phyloP scores from a whole-genome alignment of 2,113 vertebrate species.

The Cephalophus harveyi region DNA sequence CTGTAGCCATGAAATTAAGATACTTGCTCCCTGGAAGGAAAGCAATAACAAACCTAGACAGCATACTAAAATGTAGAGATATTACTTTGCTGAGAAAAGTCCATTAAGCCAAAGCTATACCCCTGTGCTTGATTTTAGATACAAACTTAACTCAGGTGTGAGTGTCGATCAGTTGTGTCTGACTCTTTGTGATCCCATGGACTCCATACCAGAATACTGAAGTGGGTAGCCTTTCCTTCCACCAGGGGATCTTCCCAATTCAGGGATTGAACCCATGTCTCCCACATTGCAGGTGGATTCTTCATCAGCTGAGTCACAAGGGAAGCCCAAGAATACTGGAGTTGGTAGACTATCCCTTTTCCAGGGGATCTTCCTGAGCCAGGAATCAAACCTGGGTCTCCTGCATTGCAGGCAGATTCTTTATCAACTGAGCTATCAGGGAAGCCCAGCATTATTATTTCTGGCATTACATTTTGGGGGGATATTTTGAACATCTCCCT shows the following conservation, averaged over 20 bases:
- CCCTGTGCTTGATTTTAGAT: neutral
- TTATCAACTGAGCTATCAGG: neutral
- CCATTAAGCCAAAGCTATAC: neutral
- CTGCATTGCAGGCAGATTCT: neutral
- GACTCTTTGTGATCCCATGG: neutral
- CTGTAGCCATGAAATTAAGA: neutral
- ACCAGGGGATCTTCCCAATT: neutral
- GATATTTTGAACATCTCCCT: neutral
- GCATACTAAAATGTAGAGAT: neutral
- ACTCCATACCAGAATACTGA: neutral
- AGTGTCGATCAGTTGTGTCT: accelerated
- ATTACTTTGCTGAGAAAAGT: neutral
- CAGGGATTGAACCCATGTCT: neutral
- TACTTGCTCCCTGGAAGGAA: neutral
- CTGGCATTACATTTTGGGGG: neutral
- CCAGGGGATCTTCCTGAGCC: neutral
- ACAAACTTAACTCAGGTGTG: neutral
- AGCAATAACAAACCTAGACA: neutral
- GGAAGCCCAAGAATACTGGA: neutral
- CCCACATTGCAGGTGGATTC: neutral
- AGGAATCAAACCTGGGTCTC: neutral
- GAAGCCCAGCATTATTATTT: neutral
- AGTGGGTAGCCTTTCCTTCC: neutral
- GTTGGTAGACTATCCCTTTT: neutral
- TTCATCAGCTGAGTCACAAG: neutral